Base-by-base conservation (phyloP, 2,797 vertebrate genomes). In the Melanotaenia pygmaea region DNA sequence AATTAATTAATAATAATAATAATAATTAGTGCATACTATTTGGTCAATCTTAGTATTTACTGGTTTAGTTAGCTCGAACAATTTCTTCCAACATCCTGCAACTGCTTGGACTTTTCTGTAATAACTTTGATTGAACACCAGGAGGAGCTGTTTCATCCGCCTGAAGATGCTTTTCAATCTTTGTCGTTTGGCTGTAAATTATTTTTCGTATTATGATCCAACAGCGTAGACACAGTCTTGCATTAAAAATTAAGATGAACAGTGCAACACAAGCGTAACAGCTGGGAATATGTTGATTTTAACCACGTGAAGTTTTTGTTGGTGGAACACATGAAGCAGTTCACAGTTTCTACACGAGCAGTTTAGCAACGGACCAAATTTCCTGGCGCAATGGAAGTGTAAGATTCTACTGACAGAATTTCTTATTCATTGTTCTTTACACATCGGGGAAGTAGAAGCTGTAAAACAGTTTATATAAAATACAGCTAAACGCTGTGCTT, bases 351-450 rank as follows among this genome's bases (percentile, higher is more conserved):
- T 38, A 64, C 59, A 77, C 91, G 90, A 78, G 47, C 38, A 5
- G 1, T 53, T 12, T 16, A 43, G 38, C 0, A 24, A 30, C 43
- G 76, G 75, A 86, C 38, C 65, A 8, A 61, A n/a, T 1, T 0
- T 1, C 20, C 34, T 35, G 61, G 3, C 70, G 64, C 67, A 16
- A 95, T 95, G 94, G 94, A 95, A 88, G 94, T 95, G 94, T 95
- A 88, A 90, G 91, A 6, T 8, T 0, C 1, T 24, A 3, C 3
- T 34, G 12, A 13, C 35, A 10, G 3, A 13, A 7, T 11, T 11
- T 47, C n/a, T 8, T 24, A 4, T 8, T 57, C 0, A 24, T 30
- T 38, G 45, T 30, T 35, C 54, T 24, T 11, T 26, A 3, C 3
- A n/a, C 20, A 24, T 14, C 0, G 3, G 24, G 26, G 4, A 16